Conservation (phyloP, 2,888 invertebrate genomes). For the Holacanthella duospinosa region DNA sequence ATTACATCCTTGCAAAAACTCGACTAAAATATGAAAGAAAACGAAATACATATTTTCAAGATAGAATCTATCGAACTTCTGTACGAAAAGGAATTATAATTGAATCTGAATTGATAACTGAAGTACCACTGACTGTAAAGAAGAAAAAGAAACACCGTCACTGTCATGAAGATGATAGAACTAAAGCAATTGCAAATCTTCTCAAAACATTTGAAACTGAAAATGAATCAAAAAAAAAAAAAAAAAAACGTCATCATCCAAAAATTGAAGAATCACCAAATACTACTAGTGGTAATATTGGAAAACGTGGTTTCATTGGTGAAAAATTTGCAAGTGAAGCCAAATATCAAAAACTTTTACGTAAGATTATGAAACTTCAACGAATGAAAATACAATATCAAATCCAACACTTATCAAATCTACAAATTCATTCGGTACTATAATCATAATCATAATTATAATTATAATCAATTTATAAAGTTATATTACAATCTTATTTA, state of each 20-base stretch:
- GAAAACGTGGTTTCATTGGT: neutral
- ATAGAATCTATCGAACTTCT: constrained; percentile 16
- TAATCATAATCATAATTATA: neutral
- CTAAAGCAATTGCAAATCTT: neutral
- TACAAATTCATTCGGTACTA: neutral
- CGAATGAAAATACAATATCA: neutral
- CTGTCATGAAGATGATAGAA: neutral
- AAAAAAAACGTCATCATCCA: neutral
- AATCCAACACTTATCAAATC: neutral
- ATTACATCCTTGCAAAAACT: constrained; percentile 10
- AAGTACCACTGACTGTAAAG: constrained; percentile 1
- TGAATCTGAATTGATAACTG: constrained; percentile 9
- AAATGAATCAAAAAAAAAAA: neutral
- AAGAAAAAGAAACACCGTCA: constrained; percentile 7
- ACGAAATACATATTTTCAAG: constrained; percentile 21
- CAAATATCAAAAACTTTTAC: constrained; percentile 6
- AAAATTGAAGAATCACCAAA: neutral
- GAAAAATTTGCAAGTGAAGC: constrained; percentile 5
- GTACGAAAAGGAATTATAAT: constrained; percentile 19
- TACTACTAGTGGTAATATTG: too few species aligned
- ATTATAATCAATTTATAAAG: too few species aligned
- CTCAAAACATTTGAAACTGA: neutral
- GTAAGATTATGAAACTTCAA: constrained; percentile 1
- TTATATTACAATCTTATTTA: too few species aligned
- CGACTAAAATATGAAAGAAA: constrained; percentile 10